Conservation (phyloP, 2,113 vertebrate genomes). For the Excalfactoria chinensis region DNA sequence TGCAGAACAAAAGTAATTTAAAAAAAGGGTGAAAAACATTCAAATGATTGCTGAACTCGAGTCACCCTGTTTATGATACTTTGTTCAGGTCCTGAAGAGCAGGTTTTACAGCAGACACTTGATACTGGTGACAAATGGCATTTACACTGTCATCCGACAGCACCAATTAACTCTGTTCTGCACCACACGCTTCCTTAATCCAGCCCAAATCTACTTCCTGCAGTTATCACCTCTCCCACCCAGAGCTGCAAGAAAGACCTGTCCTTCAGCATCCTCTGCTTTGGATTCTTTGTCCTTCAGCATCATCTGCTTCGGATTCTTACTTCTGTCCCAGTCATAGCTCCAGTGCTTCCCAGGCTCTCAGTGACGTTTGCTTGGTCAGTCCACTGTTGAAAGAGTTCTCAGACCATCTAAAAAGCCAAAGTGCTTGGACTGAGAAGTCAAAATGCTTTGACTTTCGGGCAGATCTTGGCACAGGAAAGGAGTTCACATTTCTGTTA, state of each 20-base stretch:
- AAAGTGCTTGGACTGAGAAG: neutral
- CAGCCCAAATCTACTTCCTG: slow-evolving; percentile 41
- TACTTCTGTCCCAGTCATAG: no score
- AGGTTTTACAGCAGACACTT: slow-evolving; percentile 60
- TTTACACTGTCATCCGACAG: slow-evolving; percentile 32
- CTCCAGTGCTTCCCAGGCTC: no score
- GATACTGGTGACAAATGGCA: slow-evolving; percentile 55
- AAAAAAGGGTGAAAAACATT: slow-evolving; percentile 36
- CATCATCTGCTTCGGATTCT: neutral
- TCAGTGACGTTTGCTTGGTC: no score
- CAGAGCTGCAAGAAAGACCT: neutral
- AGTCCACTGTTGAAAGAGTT: neutral
- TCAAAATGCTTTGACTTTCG: neutral
- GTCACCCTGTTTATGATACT: slow-evolving; percentile 66
- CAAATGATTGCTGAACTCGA: slow-evolving; percentile 40
- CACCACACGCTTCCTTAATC: neutral
- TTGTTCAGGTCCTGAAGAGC: slow-evolving; percentile 20
- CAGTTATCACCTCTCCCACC: neutral
- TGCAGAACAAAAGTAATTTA: neutral
- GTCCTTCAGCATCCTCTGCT: neutral
- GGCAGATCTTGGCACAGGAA: neutral
- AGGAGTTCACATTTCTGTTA: neutral
- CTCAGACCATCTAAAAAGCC: neutral
- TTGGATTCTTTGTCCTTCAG: neutral
- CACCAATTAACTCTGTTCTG: slow-evolving; percentile 14